phyloP scores from a whole-genome alignment of 2,113 vertebrate genomes.

The Malurus melanocephalus region DNA sequence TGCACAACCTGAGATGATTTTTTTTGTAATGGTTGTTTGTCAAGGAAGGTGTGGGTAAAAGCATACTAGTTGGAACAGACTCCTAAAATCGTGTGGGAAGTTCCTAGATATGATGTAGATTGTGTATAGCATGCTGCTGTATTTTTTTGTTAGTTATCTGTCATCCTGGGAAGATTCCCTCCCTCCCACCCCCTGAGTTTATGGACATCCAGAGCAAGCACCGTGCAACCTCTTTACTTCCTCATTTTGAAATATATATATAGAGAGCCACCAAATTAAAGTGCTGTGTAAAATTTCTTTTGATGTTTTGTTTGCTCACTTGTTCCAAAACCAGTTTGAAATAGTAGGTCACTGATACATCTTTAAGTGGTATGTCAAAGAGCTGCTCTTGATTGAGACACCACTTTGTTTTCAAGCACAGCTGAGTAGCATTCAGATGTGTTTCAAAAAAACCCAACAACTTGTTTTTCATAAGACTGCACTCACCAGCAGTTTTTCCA shows the following conservation, averaged over 20 bases:
- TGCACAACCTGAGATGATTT: not conserved
- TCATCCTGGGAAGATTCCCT: not conserved
- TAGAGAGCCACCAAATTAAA: conserved; percentile 33
- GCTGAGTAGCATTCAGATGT: conserved; percentile 19
- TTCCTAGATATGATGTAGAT: not conserved
- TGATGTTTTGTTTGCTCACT: conserved; percentile 61
- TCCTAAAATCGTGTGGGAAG: not conserved
- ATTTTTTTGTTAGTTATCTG: not conserved
- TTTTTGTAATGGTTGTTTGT: not conserved
- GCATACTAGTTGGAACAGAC: not conserved
- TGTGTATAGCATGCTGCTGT: not conserved
- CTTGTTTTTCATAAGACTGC: conserved; percentile 29
- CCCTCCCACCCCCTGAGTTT: not conserved
- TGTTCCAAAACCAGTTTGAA: conserved; percentile 58
- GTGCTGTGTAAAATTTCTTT: conserved; percentile 35
- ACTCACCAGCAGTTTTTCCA: conserved; percentile 27
- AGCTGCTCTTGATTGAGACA: conserved; percentile 49
- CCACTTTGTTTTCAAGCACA: conserved; percentile 29
- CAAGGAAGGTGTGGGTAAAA: not conserved
- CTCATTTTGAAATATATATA: conserved; percentile 15
- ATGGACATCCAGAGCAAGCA: not conserved
- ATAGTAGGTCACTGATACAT: conserved; percentile 63
- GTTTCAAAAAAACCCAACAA: not conserved
- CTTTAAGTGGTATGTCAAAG: conserved; percentile 40
- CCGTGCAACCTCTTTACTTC: not conserved